phyloP scores from a whole-genome alignment of 1,140 invertebrate genomes.

The Pseudomyrmex flavicornis region DNA sequence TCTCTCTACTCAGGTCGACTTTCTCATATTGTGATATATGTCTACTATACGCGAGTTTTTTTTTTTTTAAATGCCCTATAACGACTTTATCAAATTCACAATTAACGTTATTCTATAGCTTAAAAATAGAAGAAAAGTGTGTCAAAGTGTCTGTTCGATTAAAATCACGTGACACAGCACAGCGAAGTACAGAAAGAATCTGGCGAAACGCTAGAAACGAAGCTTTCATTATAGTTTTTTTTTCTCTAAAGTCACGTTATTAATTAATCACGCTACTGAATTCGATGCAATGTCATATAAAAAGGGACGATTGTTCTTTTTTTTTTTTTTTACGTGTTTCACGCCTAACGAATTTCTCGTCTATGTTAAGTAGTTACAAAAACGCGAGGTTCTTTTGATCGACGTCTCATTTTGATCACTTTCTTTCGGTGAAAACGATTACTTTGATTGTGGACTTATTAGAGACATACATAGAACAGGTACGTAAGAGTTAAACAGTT shows the following conservation, averaged over 20 bases:
- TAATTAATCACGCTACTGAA: not conserved
- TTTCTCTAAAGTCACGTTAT: constrained; percentile 15
- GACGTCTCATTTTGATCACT: constrained; percentile 49
- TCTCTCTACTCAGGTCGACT: not conserved
- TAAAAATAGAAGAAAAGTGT: not conserved
- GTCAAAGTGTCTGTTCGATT: not conserved
- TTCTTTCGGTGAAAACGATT: constrained; percentile 49
- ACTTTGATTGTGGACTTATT: constrained; percentile 68
- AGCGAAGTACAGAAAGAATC: constrained; percentile 31
- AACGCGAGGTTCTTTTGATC: constrained; percentile 64
- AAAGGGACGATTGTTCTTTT: constrained; percentile 38
- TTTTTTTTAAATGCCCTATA: constrained; percentile 34
- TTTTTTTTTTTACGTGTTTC: not conserved
- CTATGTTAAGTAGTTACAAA: constrained; percentile 16
- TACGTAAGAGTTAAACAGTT: constrained; percentile 59
- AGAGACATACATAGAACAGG: constrained; percentile 62
- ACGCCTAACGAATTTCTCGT: constrained; percentile 1
- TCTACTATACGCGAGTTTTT: not conserved
- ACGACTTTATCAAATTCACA: constrained; percentile 23
- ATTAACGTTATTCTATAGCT: constrained; percentile 35
- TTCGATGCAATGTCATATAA: constrained; percentile 51
- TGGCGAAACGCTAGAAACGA: constrained; percentile 3
- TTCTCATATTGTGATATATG: no score
- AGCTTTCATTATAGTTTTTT: constrained; percentile 21
- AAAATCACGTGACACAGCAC: constrained; percentile 13